A percentile compares a stretch with the other conserved stretches of the same genome.
Conservation (phyloP, 2,888 invertebrate species). For the Tenthredo distinguenda region DNA sequence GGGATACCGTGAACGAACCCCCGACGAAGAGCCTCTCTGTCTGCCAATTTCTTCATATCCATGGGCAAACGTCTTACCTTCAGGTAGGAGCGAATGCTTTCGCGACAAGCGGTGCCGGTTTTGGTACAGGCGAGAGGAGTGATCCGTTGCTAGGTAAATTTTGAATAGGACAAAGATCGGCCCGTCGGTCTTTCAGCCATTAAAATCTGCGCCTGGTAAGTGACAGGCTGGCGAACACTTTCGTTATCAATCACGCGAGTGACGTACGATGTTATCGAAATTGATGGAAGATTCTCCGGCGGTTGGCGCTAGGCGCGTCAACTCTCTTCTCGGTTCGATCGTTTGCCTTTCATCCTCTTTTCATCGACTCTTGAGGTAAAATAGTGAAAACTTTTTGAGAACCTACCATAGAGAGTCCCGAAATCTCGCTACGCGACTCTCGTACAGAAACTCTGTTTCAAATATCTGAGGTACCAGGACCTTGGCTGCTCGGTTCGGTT, state of each 20-base stretch:
- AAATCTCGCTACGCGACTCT: not conserved
- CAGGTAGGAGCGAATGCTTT: not conserved
- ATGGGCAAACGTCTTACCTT: not conserved
- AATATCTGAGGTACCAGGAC: not conserved
- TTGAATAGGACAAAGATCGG: not conserved
- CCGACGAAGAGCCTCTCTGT: not conserved
- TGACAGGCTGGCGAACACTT: not conserved
- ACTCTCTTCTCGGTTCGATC: not conserved
- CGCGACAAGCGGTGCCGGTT: not conserved
- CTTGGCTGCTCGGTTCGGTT: not conserved
- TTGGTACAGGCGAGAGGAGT: not conserved
- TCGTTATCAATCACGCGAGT: slow-evolving; percentile 45
- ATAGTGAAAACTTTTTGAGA: not conserved
- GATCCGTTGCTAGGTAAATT: not conserved
- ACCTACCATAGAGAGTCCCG: not conserved
- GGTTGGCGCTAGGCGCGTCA: not conserved
- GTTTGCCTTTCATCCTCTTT: not conserved
- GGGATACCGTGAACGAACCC: not conserved
- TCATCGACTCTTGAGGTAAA: not conserved
- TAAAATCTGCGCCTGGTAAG: slow-evolving; percentile 13
- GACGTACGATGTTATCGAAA: not conserved
- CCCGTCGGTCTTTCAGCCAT: not conserved
- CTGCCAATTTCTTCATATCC: not conserved
- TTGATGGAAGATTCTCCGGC: not conserved
- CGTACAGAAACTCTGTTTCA: not conserved